Evolutionary conservation across 2,797 vertebrate species (phyloP), one percentile per base, ranked within the genome.

Genomic region (Bovichtus diacanthus): DNA sequence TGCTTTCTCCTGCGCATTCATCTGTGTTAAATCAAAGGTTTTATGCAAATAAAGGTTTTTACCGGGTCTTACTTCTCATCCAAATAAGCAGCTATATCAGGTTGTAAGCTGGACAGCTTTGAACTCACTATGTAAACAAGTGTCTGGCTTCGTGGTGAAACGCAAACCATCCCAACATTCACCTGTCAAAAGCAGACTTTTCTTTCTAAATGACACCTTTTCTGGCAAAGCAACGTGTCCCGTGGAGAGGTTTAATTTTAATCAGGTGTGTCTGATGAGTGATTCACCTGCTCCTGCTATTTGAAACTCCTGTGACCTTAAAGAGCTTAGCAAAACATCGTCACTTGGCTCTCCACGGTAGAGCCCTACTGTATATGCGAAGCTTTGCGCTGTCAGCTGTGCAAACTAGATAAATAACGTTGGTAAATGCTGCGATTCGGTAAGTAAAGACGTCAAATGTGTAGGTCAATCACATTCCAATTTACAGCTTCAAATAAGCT

Each of bases 11-110:
- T 49, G 74, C 31, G 83, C 77, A 87, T 89, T 94, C 92, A 93
- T 94, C 90, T 86, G 89, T 75, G 84, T 78, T 87, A 92, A 95
- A 95, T 95, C 92, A 94, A 94, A 93, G 93, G 90, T 92, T 95
- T 95, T 94, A 95, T 94, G 94, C 92, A 94, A 95, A 95, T 95
- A 53, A 34, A 60, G 65, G 34, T 83, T 84, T 89, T 87, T 81
- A 86, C 76, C 50, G 76, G 73, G 82, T 79, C 61, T 85, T 89
- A 88, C 82, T 82, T 86, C 87, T 89, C 91, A 92, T 93, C 90
- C 77, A 90, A 88, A 93, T 92, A 92, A 91, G 89, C 76, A 84
- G 83, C 74, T 82, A 76, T 79, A 91, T 86, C 83, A 86, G 78
- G 76, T 89, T 90, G 74, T 94, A 94, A 95, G 91, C 88, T 8